A percentile compares a stretch with the other conserved stretches of the same genome.
These are phyloP conservation scores for Drosophila carrolli DNA, from an alignment of 1,140 invertebrate species.

Conservation along the genomic window DNA sequence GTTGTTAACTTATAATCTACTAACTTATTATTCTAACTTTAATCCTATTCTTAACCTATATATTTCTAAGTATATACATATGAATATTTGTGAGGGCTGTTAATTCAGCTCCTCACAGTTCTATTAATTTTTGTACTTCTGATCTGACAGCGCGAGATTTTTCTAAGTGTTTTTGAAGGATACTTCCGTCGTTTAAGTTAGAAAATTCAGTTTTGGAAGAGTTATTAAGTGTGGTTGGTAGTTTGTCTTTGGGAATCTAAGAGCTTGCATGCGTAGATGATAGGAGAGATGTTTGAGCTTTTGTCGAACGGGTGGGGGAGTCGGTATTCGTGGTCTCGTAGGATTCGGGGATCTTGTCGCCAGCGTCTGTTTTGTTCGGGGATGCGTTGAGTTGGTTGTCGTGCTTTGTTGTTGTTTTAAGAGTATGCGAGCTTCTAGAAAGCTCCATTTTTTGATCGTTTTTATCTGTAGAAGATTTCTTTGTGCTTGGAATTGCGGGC, in stretches of 20 bases:
- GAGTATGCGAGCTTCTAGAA: constrained; percentile 31
- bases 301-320: not conserved
- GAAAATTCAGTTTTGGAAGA: not conserved
- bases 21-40: too few species aligned
- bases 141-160: not conserved
- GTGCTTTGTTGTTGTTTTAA: constrained; percentile 19
- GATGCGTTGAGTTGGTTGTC: constrained; percentile 4
- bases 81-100: too few species aligned
- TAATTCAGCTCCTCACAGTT: too few species aligned
- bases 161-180: not conserved
- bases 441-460: constrained; percentile 24
- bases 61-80: too few species aligned
- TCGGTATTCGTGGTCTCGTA: not conserved
- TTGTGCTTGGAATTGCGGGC: not conserved
- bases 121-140: constrained; percentile 2
- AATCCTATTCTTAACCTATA: too few species aligned
- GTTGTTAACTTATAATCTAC: too few species aligned
- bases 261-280: not conserved
- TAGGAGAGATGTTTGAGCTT: constrained; percentile 3
- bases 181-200: not conserved
- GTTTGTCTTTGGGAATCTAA: not conserved
- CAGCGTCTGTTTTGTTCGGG: not conserved
- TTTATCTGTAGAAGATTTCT: not conserved
- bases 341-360: not conserved
- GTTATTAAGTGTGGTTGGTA: not conserved